phyloP scores from a whole-genome alignment of 53 echinoderm and acorn worm genomes.

The Stichopus horrens region DNA sequence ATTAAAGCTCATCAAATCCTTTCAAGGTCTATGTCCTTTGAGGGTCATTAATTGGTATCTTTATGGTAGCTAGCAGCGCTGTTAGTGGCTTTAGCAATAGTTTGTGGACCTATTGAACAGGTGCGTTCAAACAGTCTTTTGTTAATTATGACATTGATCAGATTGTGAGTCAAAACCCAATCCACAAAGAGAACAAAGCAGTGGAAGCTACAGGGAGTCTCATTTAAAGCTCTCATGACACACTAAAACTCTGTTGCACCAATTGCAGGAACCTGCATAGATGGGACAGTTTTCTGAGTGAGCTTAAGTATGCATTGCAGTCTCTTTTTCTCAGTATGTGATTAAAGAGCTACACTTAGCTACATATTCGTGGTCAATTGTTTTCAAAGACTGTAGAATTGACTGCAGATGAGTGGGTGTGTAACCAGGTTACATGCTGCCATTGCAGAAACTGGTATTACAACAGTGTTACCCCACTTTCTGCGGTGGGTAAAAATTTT shows the following conservation, averaged over 20 bases:
- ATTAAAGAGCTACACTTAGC: no score
- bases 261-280: background rate
- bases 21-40: conserved; percentile 24
- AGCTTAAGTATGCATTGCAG: no score
- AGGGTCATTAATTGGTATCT: conserved; percentile 8
- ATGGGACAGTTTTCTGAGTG: no score
- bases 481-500: no score
- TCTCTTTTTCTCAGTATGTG: no score
- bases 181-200: conserved; percentile 9
- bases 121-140: conserved; percentile 18
- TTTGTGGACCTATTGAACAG: conserved; percentile 17
- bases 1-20: background rate
- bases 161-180: background rate
- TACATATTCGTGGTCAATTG: no score
- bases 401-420: no score
- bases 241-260: background rate
- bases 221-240: background rate
- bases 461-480: no score
- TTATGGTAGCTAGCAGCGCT: background rate
- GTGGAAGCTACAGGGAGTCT: background rate
- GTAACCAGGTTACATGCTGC: no score
- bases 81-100: background rate
- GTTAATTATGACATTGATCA: conserved; percentile 11
- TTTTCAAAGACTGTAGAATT: no score
- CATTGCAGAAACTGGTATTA: no score